Conservation (phyloP, 2,888 invertebrate species). For the Sesia bembeciformis region DNA sequence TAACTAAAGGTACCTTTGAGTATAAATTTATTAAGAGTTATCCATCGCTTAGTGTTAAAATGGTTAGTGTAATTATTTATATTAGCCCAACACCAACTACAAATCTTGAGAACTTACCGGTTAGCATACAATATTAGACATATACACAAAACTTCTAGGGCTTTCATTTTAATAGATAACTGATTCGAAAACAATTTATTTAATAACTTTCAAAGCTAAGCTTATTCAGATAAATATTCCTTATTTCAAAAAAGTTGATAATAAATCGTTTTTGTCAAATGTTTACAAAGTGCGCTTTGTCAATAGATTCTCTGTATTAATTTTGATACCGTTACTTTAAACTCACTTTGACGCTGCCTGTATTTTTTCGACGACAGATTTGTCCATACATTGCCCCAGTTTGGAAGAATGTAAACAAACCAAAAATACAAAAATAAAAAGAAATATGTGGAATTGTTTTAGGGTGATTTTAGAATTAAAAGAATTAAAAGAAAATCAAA, state of each 20-base stretch:
- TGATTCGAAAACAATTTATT: too few relatives aligned
- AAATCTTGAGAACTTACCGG: background rate
- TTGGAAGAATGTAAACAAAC: conserved; percentile 29
- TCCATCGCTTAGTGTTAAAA: too few relatives aligned
- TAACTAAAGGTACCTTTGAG: too few relatives aligned
- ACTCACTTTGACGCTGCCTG: conserved; percentile 46
- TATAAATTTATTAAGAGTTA: too few relatives aligned
- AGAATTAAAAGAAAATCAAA: background rate
- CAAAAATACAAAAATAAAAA: background rate
- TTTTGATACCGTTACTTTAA: conserved; percentile 5
- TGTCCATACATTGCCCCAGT: conserved; percentile 79
- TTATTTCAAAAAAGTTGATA: too few relatives aligned
- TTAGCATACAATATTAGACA: background rate
- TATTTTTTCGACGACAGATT: conserved; percentile 62
- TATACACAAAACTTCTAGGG: background rate
- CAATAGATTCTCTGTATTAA: background rate
- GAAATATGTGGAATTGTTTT: background rate
- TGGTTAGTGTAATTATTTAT: too few relatives aligned
- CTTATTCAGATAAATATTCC: too few relatives aligned
- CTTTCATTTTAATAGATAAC: background rate
- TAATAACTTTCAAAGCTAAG: too few relatives aligned
- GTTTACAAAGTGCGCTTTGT: too few relatives aligned
- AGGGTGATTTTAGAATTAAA: too few relatives aligned
- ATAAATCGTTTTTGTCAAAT: too few relatives aligned
- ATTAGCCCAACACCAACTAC: background rate